phyloP scores from a whole-genome alignment of 2,888 invertebrate genomes.

The Pimpla rufipes region DNA sequence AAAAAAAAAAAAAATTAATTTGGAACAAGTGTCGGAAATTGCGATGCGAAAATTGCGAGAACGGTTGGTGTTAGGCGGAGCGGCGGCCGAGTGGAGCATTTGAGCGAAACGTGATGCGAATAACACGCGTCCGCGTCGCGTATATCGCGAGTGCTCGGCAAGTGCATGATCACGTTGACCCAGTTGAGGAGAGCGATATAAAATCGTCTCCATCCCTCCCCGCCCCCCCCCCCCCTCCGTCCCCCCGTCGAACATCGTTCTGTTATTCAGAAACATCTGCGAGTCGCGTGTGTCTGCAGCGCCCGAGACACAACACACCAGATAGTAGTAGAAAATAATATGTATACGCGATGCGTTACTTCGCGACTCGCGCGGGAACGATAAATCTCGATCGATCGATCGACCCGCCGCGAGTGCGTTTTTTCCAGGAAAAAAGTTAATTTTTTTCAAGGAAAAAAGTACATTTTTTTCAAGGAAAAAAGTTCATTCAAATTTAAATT shows the following conservation, averaged over 20 bases:
- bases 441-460: no score
- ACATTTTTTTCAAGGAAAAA: no score
- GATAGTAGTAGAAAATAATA: background rate
- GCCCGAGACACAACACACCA: background rate
- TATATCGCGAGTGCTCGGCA: slow-evolving; percentile 48
- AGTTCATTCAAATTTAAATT: no score
- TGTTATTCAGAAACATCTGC: slow-evolving; percentile 47
- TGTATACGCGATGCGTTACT: background rate
- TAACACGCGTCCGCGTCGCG: slow-evolving; percentile 2
- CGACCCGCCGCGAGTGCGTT: background rate
- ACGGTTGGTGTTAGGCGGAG: background rate
- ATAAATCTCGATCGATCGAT: slow-evolving; percentile 15
- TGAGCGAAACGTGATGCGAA: slow-evolving; percentile 29
- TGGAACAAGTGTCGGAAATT: background rate
- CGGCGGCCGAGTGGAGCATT: slow-evolving; percentile 1
- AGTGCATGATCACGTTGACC: slow-evolving; percentile 68
- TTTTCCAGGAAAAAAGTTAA: no score
- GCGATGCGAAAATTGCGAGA: slow-evolving; percentile 13
- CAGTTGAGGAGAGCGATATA: slow-evolving; percentile 67
- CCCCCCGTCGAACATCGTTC: slow-evolving; percentile 31
- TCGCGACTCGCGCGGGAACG: background rate
- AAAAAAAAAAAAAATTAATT: background rate
- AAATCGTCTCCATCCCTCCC: slow-evolving; percentile 56
- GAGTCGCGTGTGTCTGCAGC: background rate
- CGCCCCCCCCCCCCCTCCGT: background rate